Percentiles rank a stretch among this genome's conserved stretches.
These are phyloP conservation scores for Eidolon dupreanum DNA, from an alignment of 2,797 vertebrate species.

Conservation along the genomic window DNA sequence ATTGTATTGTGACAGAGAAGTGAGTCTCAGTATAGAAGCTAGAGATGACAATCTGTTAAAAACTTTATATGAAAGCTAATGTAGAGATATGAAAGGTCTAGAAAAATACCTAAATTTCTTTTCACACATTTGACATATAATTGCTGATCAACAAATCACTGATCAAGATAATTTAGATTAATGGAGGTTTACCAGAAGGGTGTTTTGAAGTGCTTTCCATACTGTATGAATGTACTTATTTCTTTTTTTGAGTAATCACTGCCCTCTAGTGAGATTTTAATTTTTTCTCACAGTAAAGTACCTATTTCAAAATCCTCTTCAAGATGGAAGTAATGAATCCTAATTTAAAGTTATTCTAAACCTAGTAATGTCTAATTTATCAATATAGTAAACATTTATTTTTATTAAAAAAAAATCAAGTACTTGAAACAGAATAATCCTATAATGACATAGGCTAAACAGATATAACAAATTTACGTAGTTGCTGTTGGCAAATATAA, in stretches of 20 bases:
- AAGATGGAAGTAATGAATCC: not conserved
- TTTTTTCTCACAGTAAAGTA: constrained; percentile 30
- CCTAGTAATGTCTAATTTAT: not conserved
- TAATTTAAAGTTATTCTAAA: constrained; percentile 25
- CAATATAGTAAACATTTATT: not conserved
- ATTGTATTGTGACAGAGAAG: not conserved
- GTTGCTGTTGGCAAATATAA: not conserved
- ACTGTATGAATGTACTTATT: not conserved
- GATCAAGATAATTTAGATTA: constrained; percentile 38
- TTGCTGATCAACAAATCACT: not conserved
- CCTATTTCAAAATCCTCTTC: not conserved
- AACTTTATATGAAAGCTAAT: not conserved
- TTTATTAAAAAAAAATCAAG: not conserved
- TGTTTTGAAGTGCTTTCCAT: not conserved
- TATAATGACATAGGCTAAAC: not conserved
- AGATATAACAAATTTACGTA: not conserved
- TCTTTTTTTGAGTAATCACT: constrained; percentile 74
- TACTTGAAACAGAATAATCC: not conserved
- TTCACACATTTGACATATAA: not conserved
- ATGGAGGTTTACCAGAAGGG: not conserved
- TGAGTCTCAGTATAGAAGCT: not conserved
- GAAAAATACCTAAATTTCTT: not conserved
- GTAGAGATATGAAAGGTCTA: not conserved
- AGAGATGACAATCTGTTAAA: not conserved
- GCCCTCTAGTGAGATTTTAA: constrained; percentile 83